These are phyloP conservation scores for Coremacera marginata DNA, from an alignment of 2,888 invertebrate genomes.

Conservation along the genomic window DNA sequence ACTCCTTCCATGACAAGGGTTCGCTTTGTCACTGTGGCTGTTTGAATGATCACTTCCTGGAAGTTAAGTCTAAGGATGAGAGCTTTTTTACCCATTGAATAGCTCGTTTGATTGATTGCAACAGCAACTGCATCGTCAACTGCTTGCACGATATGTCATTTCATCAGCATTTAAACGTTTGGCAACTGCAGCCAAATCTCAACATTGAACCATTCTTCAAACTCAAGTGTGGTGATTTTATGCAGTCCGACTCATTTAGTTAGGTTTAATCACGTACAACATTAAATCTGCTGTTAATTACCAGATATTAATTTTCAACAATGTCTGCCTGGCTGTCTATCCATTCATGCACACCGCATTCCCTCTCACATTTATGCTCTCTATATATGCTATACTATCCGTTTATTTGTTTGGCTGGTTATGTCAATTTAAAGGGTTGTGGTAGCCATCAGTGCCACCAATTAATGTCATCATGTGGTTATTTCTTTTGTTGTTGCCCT, in stretches of 20 bases:
- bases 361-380: neutral
- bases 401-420: slow-evolving; percentile 2
- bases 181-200: neutral
- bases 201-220: neutral
- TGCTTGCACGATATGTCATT: neutral
- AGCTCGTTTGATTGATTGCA: slow-evolving; percentile 4
- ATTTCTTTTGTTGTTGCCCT: slow-evolving; percentile 43
- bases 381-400: neutral
- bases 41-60: neutral
- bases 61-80: neutral
- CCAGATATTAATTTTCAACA: slow-evolving; percentile 66
- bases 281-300: slow-evolving; percentile 66
- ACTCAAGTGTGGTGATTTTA: neutral
- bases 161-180: neutral
- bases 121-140: neutral
- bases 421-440: slow-evolving; percentile 32
- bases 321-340: slow-evolving; percentile 37
- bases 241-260: neutral
- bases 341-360: neutral
- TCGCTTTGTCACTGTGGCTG: neutral
- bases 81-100: neutral
- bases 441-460: slow-evolving; percentile 48
- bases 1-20: too few relatives aligned
- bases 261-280: slow-evolving; percentile 59
- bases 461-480: slow-evolving; percentile 63